Conservation (phyloP, 2,113 vertebrate species). For the Nothobranchius kuhntae region DNA sequence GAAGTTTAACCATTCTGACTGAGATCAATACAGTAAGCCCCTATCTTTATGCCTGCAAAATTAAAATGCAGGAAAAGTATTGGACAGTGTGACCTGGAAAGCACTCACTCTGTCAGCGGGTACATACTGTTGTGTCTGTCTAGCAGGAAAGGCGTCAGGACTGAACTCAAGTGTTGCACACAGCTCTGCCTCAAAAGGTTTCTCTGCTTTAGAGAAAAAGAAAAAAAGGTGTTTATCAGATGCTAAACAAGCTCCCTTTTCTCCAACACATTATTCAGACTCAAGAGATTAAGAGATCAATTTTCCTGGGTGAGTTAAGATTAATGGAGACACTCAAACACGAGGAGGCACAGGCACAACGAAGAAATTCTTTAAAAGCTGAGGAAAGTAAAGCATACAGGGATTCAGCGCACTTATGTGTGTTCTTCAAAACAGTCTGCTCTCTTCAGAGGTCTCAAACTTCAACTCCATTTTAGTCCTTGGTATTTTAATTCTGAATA, state of each 20-base stretch:
- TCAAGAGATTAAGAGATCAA: constrained; percentile 34
- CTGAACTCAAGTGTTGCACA: neutral
- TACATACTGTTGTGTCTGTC: neutral
- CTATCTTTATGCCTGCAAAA: neutral
- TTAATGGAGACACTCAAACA: neutral
- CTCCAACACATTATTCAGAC: neutral
- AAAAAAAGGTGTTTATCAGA: neutral
- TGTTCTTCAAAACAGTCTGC: neutral
- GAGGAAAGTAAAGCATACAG: neutral
- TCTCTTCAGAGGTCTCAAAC: neutral
- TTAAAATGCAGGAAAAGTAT: neutral
- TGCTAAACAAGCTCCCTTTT: neutral
- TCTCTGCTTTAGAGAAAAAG: neutral
- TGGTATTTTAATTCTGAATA: neutral
- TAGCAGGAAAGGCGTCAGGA: neutral
- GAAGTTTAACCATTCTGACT: neutral
- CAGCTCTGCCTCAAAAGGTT: neutral
- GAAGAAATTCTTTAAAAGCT: neutral
- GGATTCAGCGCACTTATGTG: too few species aligned
- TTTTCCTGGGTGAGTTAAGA: constrained; percentile 17
- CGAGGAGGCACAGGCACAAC: neutral
- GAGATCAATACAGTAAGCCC: neutral
- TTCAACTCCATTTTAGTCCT: neutral
- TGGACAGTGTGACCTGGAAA: neutral
- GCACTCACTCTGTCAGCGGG: too few species aligned